Conservation (phyloP, 2,113 vertebrate species). For the Leptocoma aspasia region DNA sequence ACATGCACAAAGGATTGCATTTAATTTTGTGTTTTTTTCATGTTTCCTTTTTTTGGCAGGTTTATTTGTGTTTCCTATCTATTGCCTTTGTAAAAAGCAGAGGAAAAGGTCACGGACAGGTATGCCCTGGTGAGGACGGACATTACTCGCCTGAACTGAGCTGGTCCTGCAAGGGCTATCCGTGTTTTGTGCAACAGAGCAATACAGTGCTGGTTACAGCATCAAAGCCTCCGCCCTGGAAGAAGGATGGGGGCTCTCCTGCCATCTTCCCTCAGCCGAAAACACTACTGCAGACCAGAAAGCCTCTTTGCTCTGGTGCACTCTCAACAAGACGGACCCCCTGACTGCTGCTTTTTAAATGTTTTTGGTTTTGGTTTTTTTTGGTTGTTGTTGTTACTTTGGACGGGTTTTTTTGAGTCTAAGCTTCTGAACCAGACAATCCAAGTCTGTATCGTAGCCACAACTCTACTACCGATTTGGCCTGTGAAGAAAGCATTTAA, state of each 20-base stretch:
- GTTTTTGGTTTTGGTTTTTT: not conserved
- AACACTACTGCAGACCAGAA: slow-evolving; percentile 65
- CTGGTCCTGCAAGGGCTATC: slow-evolving; percentile 49
- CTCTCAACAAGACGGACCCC: slow-evolving; percentile 61
- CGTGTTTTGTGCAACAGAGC: slow-evolving; percentile 35
- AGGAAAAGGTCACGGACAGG: slow-evolving; percentile 88
- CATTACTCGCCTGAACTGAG: not conserved
- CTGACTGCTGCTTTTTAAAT: slow-evolving; percentile 73
- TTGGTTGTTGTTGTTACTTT: slow-evolving; percentile 8
- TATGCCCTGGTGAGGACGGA: slow-evolving; percentile 75
- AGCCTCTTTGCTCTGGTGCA: slow-evolving; percentile 61
- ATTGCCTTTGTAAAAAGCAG: slow-evolving; percentile 95
- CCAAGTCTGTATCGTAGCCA: slow-evolving; percentile 64
- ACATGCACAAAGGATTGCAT: not conserved
- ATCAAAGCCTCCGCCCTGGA: slow-evolving; percentile 14
- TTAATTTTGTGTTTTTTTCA: not conserved
- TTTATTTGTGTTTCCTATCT: slow-evolving; percentile 91
- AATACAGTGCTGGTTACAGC: slow-evolving; percentile 39
- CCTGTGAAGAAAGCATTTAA: slow-evolving; percentile 66
- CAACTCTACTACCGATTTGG: slow-evolving; percentile 56
- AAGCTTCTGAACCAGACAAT: slow-evolving; percentile 71
- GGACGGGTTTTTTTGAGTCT: slow-evolving; percentile 2
- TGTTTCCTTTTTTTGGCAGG: slow-evolving; percentile 72
- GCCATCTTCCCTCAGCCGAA: slow-evolving; percentile 1
- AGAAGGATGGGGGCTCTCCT: slow-evolving; percentile 14